phyloP scores from a whole-genome alignment of 2,113 vertebrate species.

The Callocephalon fimbriatum region DNA sequence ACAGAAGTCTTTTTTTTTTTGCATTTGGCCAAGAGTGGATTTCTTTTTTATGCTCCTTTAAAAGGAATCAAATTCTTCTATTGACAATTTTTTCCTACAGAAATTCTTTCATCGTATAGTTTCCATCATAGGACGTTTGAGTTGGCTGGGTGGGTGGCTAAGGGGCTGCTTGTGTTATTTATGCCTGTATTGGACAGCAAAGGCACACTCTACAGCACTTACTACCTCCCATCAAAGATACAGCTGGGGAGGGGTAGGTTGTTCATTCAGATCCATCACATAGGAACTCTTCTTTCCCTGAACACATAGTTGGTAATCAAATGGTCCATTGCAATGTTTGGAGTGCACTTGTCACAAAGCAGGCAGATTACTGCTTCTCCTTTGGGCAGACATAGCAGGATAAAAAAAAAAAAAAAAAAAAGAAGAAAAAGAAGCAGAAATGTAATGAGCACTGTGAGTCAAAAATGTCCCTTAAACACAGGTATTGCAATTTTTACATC shows the following conservation, averaged over 20 bases:
- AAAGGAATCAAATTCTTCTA: not conserved
- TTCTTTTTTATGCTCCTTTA: not conserved
- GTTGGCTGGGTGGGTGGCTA: not conserved
- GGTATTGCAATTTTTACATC: not conserved
- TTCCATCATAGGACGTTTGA: not conserved
- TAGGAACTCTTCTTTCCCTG: not conserved
- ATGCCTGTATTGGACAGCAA: not conserved
- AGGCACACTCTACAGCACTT: not conserved
- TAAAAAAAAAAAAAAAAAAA: not conserved
- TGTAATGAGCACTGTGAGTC: not conserved
- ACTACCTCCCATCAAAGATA: not conserved
- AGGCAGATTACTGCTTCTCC: not conserved
- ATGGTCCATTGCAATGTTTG: not conserved
- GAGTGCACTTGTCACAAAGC: not conserved
- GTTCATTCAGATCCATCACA: conserved; percentile 12
- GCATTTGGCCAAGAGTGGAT: not conserved
- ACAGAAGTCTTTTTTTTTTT: conserved; percentile 53
- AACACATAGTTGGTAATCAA: not conserved
- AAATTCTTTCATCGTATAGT: not conserved
- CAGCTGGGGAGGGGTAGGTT: not conserved
- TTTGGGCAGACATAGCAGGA: not conserved
- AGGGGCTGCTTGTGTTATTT: not conserved
- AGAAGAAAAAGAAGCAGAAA: not conserved
- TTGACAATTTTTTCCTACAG: not conserved
- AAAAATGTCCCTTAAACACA: not conserved